A percentile compares a stretch with the other conserved stretches of the same genome.
phyloP scores from a whole-genome alignment of 2,113 vertebrate species.

The Crotalus viridis region DNA sequence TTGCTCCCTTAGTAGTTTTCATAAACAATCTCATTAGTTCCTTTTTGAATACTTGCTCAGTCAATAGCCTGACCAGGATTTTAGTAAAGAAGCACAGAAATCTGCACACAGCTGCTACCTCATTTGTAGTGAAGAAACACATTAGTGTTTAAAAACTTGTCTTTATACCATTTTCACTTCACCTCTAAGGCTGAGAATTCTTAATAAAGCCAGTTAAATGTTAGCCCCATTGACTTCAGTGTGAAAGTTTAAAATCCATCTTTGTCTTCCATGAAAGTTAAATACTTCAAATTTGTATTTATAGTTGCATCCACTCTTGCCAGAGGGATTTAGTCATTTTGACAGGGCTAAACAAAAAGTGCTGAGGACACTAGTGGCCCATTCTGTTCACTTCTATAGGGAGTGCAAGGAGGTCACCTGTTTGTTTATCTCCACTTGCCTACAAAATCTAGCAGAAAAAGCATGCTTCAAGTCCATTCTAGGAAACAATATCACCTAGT shows the following conservation, averaged over 20 bases:
- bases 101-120: slow-evolving; percentile 52
- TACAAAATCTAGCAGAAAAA: background rate
- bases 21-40: background rate
- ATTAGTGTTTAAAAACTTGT: slow-evolving; percentile 53
- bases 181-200: slow-evolving; percentile 32
- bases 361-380: background rate
- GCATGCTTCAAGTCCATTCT: background rate
- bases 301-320: slow-evolving; percentile 55
- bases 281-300: background rate
- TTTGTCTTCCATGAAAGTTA: background rate
- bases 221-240: background rate
- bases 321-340: slow-evolving; percentile 41
- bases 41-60: background rate
- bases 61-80: background rate
- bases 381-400: background rate
- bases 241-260: background rate
- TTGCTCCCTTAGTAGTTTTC: no score
- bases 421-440: background rate
- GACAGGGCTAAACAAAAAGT: background rate
- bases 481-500: background rate
- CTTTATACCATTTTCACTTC: slow-evolving; percentile 30
- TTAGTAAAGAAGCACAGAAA: slow-evolving; percentile 30
- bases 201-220: background rate
- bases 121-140: slow-evolving; percentile 51
- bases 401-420: background rate